Evolutionary conservation across 2,888 invertebrate species (phyloP).

Genomic region (Cosmia trapezina): DNA sequence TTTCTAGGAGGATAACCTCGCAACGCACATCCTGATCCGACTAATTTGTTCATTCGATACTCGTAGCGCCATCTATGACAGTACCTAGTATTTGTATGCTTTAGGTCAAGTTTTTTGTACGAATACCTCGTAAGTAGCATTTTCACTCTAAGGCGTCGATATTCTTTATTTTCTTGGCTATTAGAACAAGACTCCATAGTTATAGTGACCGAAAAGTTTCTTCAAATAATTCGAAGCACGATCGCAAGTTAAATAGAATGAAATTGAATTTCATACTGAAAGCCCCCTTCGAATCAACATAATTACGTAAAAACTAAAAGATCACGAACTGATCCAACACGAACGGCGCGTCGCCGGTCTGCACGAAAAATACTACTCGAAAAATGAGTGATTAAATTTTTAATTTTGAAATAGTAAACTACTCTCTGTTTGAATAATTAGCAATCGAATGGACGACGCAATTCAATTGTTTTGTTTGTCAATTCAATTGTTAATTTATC

Average conservation of each 20-base stretch:
- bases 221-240: neutral
- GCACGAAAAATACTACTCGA: constrained; percentile 18
- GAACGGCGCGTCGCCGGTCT: neutral
- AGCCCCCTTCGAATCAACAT: neutral
- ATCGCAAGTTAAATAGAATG: neutral
- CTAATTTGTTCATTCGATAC: too few species aligned
- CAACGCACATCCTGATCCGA: too few species aligned
- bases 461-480: constrained; percentile 81
- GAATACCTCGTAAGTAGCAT: too few species aligned
- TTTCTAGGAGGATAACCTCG: too few species aligned
- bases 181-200: too few species aligned
- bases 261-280: neutral
- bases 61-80: too few species aligned
- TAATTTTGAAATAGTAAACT: constrained; percentile 80
- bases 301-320: constrained; percentile 26
- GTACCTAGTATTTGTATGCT: too few species aligned
- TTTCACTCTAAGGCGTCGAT: too few species aligned
- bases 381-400: constrained; percentile 74
- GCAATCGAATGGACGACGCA: constrained; percentile 73
- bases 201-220: neutral
- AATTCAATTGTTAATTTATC: constrained; percentile 82
- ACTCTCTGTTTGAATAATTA: constrained; percentile 80
- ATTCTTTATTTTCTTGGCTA: neutral
- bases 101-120: too few species aligned
- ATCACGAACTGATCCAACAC: constrained; percentile 7